Evolutionary conservation across 2,888 invertebrate genomes (phyloP).

Genomic region (Adineta ricciae): DNA sequence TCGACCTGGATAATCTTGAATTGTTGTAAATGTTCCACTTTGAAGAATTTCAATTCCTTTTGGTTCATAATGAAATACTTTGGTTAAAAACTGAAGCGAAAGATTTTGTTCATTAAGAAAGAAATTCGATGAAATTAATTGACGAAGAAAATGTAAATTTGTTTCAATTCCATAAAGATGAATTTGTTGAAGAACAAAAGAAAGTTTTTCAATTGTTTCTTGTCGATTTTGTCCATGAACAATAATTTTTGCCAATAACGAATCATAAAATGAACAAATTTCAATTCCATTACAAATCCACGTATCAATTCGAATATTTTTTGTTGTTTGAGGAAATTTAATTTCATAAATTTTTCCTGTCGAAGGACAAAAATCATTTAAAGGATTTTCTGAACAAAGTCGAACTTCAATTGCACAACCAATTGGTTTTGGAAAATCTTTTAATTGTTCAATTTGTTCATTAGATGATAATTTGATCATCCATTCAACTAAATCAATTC

Average conservation of each 20-base stretch:
- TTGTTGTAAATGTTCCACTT: not conserved
- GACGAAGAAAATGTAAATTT: not conserved
- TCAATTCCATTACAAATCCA: not conserved
- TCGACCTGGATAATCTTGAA: not conserved
- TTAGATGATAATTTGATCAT: conserved; percentile 18
- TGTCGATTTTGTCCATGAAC: not conserved
- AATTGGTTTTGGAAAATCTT: not conserved
- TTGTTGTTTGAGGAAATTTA: not conserved
- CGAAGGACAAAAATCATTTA: conserved; percentile 36
- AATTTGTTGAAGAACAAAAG: not conserved
- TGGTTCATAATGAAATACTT: not conserved
- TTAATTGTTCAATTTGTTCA: conserved; percentile 6
- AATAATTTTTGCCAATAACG: not conserved
- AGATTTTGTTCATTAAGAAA: not conserved
- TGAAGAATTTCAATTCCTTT: not conserved
- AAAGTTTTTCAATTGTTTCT: not conserved
- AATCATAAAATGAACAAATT: not conserved
- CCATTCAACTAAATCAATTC: not conserved
- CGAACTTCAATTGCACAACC: conserved; percentile 18
- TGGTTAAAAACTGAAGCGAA: not conserved
- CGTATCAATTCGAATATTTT: not conserved
- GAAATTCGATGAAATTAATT: not conserved
- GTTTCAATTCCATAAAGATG: not conserved
- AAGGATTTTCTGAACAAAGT: conserved; percentile 27
- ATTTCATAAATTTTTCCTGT: conserved; percentile 35